These are phyloP conservation scores for Amiota minor DNA, from an alignment of 2,888 invertebrate genomes.

Conservation along the genomic window DNA sequence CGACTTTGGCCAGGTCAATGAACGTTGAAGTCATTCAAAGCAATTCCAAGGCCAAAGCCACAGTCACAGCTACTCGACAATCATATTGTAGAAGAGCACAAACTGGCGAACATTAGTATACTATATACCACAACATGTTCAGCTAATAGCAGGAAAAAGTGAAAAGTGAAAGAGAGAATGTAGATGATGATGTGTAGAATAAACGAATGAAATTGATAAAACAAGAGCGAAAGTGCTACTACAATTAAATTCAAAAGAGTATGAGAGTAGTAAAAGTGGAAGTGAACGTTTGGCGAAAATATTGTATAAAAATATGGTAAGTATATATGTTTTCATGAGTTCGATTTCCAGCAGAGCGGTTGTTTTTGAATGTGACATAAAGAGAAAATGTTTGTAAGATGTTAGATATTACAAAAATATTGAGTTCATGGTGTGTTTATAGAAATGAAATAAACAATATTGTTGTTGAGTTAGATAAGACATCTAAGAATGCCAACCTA, in stretches of 20 bases:
- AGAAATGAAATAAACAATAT: no score
- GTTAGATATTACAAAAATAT: no score
- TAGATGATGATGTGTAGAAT: no score
- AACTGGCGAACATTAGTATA: neutral
- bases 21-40: conserved; percentile 57
- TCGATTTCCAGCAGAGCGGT: no score
- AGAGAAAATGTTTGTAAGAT: no score
- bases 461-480: no score
- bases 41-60: conserved; percentile 71
- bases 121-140: neutral
- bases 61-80: neutral
- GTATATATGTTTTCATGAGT: no score
- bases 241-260: neutral
- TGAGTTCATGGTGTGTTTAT: no score
- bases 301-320: no score
- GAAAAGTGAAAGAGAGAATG: conserved; percentile 44
- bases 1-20: conserved; percentile 56
- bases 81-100: neutral
- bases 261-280: conserved; percentile 25
- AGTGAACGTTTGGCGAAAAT: conserved; percentile 18
- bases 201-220: neutral
- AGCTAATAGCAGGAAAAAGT: neutral
- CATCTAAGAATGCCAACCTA: no score
- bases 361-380: no score
- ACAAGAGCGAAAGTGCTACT: no score